These are phyloP conservation scores for Rhimphoctona megacephalus DNA, from an alignment of 2,888 invertebrate species.

Conservation along the genomic window DNA sequence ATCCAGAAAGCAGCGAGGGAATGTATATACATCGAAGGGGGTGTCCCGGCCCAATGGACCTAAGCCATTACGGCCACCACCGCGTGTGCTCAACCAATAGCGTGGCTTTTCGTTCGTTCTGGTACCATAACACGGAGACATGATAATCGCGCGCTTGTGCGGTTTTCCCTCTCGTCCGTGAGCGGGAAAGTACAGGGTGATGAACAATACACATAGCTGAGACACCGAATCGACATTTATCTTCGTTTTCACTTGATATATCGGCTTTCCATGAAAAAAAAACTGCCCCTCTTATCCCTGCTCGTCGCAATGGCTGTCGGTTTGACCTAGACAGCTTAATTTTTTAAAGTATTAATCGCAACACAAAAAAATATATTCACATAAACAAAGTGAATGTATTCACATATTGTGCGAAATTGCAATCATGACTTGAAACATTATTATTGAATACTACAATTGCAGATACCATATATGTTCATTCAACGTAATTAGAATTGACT, in stretches of 20 bases:
- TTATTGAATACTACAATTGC: no score
- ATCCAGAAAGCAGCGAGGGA: conserved; percentile 72
- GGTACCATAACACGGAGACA: conserved; percentile 73
- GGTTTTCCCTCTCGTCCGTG: conserved; percentile 61
- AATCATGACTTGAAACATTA: no score
- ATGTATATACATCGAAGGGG: conserved; percentile 55
- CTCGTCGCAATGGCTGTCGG: conserved; percentile 52
- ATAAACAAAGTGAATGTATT: not conserved
- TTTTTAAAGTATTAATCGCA: not conserved
- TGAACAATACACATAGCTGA: not conserved
- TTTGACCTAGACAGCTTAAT: not conserved
- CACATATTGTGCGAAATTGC: no score
- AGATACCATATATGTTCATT: no score
- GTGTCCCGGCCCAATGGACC: conserved; percentile 67
- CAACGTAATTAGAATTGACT: not conserved
- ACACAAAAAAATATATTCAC: not conserved
- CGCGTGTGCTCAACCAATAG: conserved; percentile 75
- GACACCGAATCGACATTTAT: conserved; percentile 43
- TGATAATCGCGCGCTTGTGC: conserved; percentile 72
- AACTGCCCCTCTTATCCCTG: conserved; percentile 13
- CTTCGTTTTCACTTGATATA: conserved; percentile 8
- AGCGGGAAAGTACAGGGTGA: conserved; percentile 1
- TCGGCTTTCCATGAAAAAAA: conserved; percentile 13
- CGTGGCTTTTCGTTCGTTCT: conserved; percentile 67
- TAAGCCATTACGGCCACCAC: conserved; percentile 55